phyloP scores from a whole-genome alignment of 2,888 invertebrate genomes.

The Cyaniris semiargus region DNA sequence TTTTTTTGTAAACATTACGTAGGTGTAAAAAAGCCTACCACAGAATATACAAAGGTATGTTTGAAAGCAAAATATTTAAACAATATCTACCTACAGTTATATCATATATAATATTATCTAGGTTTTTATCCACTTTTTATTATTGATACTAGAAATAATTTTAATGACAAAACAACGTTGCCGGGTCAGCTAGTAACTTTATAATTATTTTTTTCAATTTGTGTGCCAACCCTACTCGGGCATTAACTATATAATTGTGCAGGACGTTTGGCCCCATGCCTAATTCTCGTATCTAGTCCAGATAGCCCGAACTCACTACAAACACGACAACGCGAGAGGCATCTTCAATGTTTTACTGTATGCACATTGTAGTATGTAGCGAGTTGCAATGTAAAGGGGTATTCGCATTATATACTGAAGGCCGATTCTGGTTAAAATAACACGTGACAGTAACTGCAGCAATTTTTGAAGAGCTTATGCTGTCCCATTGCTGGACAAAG shows the following conservation, averaged over 20 bases:
- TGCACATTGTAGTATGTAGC: conserved; percentile 21
- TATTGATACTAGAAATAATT: too few species aligned
- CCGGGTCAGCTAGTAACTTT: too few species aligned
- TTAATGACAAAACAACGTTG: too few species aligned
- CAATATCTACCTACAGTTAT: too few species aligned
- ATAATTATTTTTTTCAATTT: not conserved
- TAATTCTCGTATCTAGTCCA: conserved; percentile 42
- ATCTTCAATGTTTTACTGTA: conserved; percentile 29
- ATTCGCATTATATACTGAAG: not conserved
- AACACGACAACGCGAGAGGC: conserved; percentile 28
- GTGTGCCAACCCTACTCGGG: conserved; percentile 37
- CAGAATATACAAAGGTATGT: too few species aligned
- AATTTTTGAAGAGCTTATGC: too few species aligned
- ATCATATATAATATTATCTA: too few species aligned
- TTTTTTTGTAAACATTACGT: too few species aligned
- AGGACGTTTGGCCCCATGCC: conserved; percentile 44
- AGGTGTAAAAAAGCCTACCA: too few species aligned
- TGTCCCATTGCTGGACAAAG: too few species aligned
- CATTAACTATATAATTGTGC: conserved; percentile 43
- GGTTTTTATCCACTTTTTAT: too few species aligned
- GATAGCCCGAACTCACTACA: conserved; percentile 37
- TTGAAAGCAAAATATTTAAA: too few species aligned
- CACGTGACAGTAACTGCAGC: not conserved
- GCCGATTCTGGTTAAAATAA: not conserved
- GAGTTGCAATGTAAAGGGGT: not conserved